These are phyloP conservation scores for Brachyhypopomus occidentalis DNA, from an alignment of 2,113 vertebrate species.

Conservation along the genomic window DNA sequence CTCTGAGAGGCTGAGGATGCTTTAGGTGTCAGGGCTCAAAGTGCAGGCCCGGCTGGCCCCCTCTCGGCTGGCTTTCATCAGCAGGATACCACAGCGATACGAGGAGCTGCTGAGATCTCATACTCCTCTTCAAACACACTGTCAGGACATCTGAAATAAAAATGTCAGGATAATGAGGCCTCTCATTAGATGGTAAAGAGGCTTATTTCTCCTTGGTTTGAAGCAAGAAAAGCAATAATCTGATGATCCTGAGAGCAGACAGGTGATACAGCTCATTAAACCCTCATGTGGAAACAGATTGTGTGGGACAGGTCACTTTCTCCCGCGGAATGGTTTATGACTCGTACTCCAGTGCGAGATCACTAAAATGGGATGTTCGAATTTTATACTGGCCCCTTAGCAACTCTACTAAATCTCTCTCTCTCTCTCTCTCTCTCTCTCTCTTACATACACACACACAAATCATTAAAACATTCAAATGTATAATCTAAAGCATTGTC, in stretches of 20 bases:
- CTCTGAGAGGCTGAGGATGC: too few relatives aligned
- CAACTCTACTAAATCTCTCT: too few relatives aligned
- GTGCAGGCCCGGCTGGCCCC: conserved; percentile 13
- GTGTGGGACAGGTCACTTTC: conserved; percentile 45
- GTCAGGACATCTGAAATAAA: conserved; percentile 44
- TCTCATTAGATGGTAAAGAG: conserved; percentile 63
- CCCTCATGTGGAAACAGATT: conserved; percentile 45
- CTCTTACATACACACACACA: too few relatives aligned
- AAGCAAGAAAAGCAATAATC: conserved; percentile 46
- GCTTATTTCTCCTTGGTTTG: conserved; percentile 46
- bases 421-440: too few relatives aligned
- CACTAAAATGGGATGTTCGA: not conserved
- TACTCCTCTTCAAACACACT: conserved; percentile 57
- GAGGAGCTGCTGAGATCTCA: conserved; percentile 50
- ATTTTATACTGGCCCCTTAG: too few relatives aligned
- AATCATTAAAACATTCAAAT: too few relatives aligned
- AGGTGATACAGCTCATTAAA: conserved; percentile 51
- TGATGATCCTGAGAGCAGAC: conserved; percentile 38
- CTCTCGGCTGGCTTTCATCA: conserved; percentile 62
- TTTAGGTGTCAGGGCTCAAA: not conserved
- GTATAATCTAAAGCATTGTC: too few relatives aligned
- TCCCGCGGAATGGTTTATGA: conserved; percentile 17
- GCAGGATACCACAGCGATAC: conserved; percentile 16
- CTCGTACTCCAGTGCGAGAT: conserved; percentile 16
- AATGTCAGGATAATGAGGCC: conserved; percentile 63